phyloP scores from a whole-genome alignment of 2,888 invertebrate genomes.

The Scaptomyza polygonia region DNA sequence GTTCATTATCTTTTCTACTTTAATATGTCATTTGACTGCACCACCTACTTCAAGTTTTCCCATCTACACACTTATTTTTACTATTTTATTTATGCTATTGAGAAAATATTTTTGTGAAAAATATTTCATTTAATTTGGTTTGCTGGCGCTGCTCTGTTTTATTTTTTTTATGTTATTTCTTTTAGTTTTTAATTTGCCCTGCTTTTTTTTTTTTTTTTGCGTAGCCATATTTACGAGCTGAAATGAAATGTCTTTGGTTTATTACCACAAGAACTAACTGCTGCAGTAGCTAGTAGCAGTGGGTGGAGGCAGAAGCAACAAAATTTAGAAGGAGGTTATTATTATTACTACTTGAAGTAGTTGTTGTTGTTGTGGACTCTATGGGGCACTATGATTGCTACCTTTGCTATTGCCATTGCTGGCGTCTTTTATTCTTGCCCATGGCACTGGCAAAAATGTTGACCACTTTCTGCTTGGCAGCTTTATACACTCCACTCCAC shows the following conservation, averaged over 20 bases:
- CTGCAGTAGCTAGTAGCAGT: slow-evolving; percentile 7
- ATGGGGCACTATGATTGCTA: slow-evolving; percentile 70
- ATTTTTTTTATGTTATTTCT: slow-evolving; percentile 12
- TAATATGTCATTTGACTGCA: not conserved
- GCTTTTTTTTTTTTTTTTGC: too few species aligned
- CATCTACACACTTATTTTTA: slow-evolving; percentile 10
- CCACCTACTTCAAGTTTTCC: too few species aligned
- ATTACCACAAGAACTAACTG: slow-evolving; percentile 54
- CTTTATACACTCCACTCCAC: slow-evolving; percentile 41
- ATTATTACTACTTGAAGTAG: slow-evolving; percentile 52
- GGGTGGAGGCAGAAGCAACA: slow-evolving; percentile 11
- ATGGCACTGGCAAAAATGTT: slow-evolving; percentile 75
- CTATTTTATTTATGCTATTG: slow-evolving; percentile 24
- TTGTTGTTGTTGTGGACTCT: slow-evolving; percentile 27
- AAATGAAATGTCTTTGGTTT: slow-evolving; percentile 69
- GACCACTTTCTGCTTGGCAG: slow-evolving; percentile 75
- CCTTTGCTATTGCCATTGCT: slow-evolving; percentile 42
- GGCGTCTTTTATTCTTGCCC: slow-evolving; percentile 74
- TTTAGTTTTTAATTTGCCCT: slow-evolving; percentile 44
- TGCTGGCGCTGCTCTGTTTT: slow-evolving; percentile 27
- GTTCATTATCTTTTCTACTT: not conserved
- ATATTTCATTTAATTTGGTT: slow-evolving; percentile 47
- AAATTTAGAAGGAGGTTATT: slow-evolving; percentile 63
- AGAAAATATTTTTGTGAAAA: slow-evolving; percentile 9
- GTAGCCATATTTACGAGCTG: slow-evolving; percentile 56